These are phyloP conservation scores for Thereva nobilitata DNA, from an alignment of 2,888 invertebrate genomes.

Conservation along the genomic window DNA sequence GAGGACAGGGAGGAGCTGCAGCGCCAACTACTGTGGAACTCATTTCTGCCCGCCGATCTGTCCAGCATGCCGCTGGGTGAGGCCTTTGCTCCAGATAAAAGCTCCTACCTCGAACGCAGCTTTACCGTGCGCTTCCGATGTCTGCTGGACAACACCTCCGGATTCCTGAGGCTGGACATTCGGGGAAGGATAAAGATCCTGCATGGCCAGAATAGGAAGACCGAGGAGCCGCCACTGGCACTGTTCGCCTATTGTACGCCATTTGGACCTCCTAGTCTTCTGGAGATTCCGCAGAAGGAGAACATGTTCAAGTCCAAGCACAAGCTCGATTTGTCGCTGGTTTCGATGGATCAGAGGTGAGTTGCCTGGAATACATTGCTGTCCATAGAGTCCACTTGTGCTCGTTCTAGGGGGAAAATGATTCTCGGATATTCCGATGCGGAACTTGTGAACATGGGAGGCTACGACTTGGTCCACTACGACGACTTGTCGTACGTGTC, in stretches of 20 bases:
- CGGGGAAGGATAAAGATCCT: conserved; percentile 94
- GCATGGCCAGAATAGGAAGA: conserved; percentile 94
- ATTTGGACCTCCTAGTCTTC: conserved; percentile 94
- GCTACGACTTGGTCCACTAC: conserved; percentile 96
- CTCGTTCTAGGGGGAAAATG: conserved; percentile 79
- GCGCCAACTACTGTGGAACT: conserved; percentile 92
- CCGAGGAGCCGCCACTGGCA: conserved; percentile 91
- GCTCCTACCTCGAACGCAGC: conserved; percentile 89
- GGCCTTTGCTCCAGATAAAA: conserved; percentile 84
- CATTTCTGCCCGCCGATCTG: conserved; percentile 73
- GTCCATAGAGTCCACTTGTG: neutral
- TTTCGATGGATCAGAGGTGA: conserved; percentile 95
- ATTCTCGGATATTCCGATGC: conserved; percentile 91
- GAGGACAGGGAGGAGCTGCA: conserved; percentile 98
- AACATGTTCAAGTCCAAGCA: conserved; percentile 99
- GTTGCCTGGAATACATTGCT: too few relatives aligned
- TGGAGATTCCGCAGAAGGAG: conserved; percentile 97
- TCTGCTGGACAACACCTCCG: conserved; percentile 98
- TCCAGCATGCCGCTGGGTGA: conserved; percentile 78
- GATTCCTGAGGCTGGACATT: conserved; percentile 96
- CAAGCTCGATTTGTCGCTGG: conserved; percentile 92
- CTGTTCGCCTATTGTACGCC: conserved; percentile 98
- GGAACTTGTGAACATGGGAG: conserved; percentile 90
- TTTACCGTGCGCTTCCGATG: conserved; percentile 99
- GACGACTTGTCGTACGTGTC: conserved; percentile 97